Evolutionary conservation across 2,888 invertebrate species (phyloP).

Genomic region (Nasonovia ribisnigri): DNA sequence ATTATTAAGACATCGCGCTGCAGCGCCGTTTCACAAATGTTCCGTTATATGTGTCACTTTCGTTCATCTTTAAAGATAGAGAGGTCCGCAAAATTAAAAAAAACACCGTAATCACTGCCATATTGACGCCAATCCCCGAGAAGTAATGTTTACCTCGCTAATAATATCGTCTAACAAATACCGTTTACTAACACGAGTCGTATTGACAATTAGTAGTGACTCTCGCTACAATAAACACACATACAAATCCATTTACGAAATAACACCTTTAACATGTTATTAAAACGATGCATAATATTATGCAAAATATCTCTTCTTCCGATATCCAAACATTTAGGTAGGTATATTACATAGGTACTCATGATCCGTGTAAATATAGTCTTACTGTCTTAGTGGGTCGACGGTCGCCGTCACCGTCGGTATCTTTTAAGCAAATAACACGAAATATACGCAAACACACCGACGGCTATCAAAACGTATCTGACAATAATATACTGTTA

Average conservation of each 20-base stretch:
- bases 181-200: neutral
- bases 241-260: neutral
- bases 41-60: neutral
- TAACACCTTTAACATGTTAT: neutral
- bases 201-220: too few relatives aligned
- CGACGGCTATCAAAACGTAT: conserved; percentile 19
- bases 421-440: conserved; percentile 28
- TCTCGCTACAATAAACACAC: neutral
- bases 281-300: neutral
- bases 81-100: neutral
- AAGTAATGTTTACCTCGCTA: neutral
- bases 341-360: neutral
- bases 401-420: neutral
- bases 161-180: neutral
- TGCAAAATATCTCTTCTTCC: neutral
- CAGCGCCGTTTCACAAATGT: neutral
- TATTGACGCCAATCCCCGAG: neutral
- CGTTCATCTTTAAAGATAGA: neutral
- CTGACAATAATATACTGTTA: neutral
- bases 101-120: neutral
- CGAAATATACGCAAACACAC: neutral
- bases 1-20: neutral
- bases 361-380: neutral
- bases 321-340: neutral
- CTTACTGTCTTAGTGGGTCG: neutral